phyloP scores from a whole-genome alignment of 2,888 invertebrate genomes.

The Fragum whitleyi region DNA sequence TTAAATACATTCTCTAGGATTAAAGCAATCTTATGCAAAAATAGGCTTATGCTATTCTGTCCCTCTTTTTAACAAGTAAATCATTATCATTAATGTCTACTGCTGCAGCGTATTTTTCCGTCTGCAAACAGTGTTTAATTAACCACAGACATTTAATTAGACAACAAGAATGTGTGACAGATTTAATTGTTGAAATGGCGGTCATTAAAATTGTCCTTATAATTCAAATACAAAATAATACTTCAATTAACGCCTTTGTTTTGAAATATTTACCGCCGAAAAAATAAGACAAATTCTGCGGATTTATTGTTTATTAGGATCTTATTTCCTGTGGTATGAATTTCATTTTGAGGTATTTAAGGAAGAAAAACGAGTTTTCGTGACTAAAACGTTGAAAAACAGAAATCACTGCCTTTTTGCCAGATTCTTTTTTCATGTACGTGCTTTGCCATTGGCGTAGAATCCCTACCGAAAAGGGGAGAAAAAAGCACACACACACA shows the following conservation, averaged over 20 bases:
- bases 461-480: too few relatives aligned
- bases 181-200: neutral
- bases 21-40: too few relatives aligned
- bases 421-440: neutral
- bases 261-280: conserved; percentile 1
- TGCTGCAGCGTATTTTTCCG: neutral
- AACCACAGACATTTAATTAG: neutral
- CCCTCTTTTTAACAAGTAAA: too few relatives aligned
- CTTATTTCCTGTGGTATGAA: neutral
- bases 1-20: too few relatives aligned
- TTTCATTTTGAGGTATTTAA: neutral
- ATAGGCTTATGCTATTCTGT: too few relatives aligned
- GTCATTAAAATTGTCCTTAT: neutral
- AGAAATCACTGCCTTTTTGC: neutral
- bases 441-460: too few relatives aligned
- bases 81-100: too few relatives aligned
- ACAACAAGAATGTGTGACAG: neutral
- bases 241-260: conserved; percentile 1
- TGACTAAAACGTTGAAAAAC: neutral
- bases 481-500: too few relatives aligned
- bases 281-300: neutral
- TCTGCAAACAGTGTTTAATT: neutral
- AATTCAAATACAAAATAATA: neutral
- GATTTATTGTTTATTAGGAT: neutral
- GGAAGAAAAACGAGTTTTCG: neutral